phyloP scores from a whole-genome alignment of 2,888 invertebrate species.

The Holacanthella duospinosa region DNA sequence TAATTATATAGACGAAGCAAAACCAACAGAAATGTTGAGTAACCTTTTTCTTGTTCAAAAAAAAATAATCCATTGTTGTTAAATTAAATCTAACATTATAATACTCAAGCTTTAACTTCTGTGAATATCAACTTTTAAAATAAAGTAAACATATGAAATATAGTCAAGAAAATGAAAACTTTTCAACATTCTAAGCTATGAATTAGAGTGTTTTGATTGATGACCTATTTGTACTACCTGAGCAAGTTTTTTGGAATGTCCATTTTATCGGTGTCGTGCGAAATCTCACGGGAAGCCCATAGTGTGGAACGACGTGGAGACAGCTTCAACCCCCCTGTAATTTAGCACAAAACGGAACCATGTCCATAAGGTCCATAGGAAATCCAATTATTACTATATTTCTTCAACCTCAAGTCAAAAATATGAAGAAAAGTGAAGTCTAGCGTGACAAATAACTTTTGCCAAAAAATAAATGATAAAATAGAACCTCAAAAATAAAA shows the following conservation, averaged over 20 bases:
- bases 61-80: neutral
- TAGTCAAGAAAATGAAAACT: neutral
- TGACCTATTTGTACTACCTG: neutral
- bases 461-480: neutral
- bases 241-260: neutral
- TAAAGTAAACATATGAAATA: neutral
- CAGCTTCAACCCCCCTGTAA: slow-evolving; percentile 1
- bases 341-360: neutral
- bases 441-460: slow-evolving; percentile 1
- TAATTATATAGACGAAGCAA: too few relatives aligned
- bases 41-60: neutral
- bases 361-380: neutral
- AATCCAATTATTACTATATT: slow-evolving; percentile 2
- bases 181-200: neutral
- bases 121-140: neutral
- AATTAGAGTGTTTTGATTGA: slow-evolving; percentile 3
- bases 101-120: neutral
- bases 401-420: neutral
- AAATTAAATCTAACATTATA: neutral
- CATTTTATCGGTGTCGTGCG: neutral
- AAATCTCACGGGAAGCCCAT: neutral
- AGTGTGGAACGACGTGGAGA: slow-evolving; percentile 2
- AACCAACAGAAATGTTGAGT: neutral
- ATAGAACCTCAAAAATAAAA: neutral
- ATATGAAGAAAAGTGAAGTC: neutral